Evolutionary conservation across 2,888 invertebrate species (phyloP), one percentile per base, ranked within the genome.

Genomic region (Aphrophora alni): DNA sequence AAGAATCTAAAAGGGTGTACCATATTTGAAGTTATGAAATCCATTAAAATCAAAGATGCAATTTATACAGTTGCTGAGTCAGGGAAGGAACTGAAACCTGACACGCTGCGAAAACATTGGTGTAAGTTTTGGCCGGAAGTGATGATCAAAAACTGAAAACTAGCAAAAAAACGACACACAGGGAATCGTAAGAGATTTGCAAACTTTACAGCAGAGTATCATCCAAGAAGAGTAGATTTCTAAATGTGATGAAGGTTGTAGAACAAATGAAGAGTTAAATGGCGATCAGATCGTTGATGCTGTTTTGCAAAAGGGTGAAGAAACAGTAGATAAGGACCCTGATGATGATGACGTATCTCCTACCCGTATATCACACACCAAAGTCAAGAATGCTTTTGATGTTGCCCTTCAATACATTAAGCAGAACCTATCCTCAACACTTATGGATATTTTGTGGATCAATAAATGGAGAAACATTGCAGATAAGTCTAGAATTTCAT

Each of bases 21-120:
- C 44, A 21, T 44, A 12, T 44, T 83, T n/a, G 77, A 78, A 33
- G 77, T 78, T 10, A 73, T 82, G 72, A 77, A 82, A 25, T n/a
- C n/a, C n/a, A n/a, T n/a, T n/a, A n/a, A n/a, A 14, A 74, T 81
- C 2, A 81, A 81, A 7, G 70, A 78, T 38, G 78, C 38, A 0
- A 73, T 78, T 21, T 81, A 74, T 26, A 80, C 38, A 80, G 51
- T 72, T 38, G 81, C 51, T 38, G 70, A 44, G n/a, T 81, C 83
- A 8, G 84, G 83, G 82, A 82, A 84, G 10, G 82, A 81, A 68
- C 80, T 84, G 0, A 75, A 75, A 38, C 59, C 79, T 10, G 68
- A 75, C 17, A 82, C 82, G 0, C 81, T 84, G 17, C 71, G 75
- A 38, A 83, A 83, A 51, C 81, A 82, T 21, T 84, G 84, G 83